phyloP scores from a whole-genome alignment of 2,888 invertebrate species.

The Calephelis perditalis region DNA sequence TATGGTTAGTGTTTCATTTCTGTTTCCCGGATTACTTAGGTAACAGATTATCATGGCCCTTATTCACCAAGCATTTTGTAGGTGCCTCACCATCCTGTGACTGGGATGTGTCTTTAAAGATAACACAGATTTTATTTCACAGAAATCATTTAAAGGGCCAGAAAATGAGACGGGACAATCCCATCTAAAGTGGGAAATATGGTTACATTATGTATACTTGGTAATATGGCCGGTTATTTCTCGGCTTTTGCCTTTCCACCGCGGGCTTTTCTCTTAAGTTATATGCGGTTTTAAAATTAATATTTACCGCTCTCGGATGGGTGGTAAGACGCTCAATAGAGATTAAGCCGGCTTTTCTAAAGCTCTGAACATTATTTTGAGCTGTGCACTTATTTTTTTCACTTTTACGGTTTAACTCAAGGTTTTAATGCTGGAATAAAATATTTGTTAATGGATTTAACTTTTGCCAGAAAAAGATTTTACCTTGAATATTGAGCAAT shows the following conservation, averaged over 20 bases:
- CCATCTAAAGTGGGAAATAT: not conserved
- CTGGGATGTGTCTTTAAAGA: no score
- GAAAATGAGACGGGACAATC: not conserved
- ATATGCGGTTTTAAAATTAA: constrained; percentile 37
- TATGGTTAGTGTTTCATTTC: no score
- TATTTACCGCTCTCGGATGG: constrained; percentile 26
- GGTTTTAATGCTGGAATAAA: constrained; percentile 6
- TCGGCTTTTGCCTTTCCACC: constrained; percentile 10
- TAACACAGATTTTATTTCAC: no score
- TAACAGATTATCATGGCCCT: no score
- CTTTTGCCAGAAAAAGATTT: not conserved
- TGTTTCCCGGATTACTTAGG: no score
- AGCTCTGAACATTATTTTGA: constrained; percentile 13
- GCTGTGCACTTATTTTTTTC: constrained; percentile 13
- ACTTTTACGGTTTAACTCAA: constrained; percentile 3
- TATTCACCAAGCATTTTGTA: no score
- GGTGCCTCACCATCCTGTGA: no score
- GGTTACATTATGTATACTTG: not conserved
- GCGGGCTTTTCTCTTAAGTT: constrained; percentile 15
- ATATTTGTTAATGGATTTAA: not conserved
- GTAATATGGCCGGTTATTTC: constrained; percentile 4
- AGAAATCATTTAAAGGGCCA: no score
- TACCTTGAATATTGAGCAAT: no score
- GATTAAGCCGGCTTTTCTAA: constrained; percentile 23
- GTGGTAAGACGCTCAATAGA: constrained; percentile 24